phyloP scores from a whole-genome alignment of 2,888 invertebrate species.

The Machimus atricapillus region DNA sequence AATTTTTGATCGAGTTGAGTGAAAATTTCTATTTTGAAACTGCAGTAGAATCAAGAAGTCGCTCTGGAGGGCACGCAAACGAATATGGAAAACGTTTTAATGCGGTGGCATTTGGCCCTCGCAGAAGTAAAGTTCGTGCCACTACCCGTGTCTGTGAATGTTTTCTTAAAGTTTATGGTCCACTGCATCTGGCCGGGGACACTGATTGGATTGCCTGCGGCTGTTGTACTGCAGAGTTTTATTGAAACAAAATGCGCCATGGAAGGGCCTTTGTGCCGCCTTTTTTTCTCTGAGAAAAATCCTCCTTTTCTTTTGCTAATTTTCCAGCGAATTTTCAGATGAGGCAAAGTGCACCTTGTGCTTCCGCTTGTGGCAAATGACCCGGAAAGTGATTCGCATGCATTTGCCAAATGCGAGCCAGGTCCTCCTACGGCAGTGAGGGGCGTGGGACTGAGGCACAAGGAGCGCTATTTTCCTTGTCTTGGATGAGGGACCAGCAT shows the following conservation, averaged over 20 bases:
- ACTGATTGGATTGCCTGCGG: neutral
- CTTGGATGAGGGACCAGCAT: constrained; percentile 11
- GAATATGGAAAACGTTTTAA: neutral
- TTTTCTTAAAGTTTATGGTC: neutral
- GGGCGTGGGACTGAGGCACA: neutral
- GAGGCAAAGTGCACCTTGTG: neutral
- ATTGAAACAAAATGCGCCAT: neutral
- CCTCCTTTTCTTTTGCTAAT: constrained; percentile 1
- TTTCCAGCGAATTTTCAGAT: neutral
- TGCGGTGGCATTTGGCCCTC: no score
- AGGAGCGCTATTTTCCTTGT: neutral
- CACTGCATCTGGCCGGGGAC: neutral
- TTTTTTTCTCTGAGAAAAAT: neutral
- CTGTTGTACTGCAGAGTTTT: neutral
- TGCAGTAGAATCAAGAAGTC: neutral
- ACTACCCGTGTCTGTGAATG: neutral
- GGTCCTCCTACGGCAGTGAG: neutral
- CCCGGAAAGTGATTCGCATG: constrained; percentile 13
- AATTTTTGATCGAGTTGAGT: no score
- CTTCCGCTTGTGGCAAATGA: neutral
- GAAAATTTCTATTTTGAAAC: neutral
- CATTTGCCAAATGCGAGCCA: neutral
- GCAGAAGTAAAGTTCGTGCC: neutral
- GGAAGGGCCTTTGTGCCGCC: neutral
- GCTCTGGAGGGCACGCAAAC: neutral